These are phyloP conservation scores for Thamnophis sirtalis DNA, from an alignment of 2,113 vertebrate genomes.

Conservation along the genomic window DNA sequence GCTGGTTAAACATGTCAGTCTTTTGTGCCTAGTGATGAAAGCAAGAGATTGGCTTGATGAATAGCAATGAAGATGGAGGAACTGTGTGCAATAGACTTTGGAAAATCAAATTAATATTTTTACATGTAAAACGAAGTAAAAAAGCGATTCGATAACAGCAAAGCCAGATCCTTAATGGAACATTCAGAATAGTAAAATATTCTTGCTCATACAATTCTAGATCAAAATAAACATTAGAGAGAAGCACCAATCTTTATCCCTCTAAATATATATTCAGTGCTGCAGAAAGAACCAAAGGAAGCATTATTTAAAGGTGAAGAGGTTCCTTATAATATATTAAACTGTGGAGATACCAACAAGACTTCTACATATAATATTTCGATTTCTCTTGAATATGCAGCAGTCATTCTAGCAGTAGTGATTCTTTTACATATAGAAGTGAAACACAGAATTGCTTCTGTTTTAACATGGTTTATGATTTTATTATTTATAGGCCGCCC, in stretches of 20 bases:
- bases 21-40: conserved; percentile 52
- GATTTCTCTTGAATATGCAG: background rate
- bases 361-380: background rate
- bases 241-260: background rate
- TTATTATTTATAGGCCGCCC: no score
- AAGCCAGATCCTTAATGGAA: conserved; percentile 17
- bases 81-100: conserved; percentile 20
- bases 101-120: conserved; percentile 57
- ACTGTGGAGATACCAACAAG: background rate
- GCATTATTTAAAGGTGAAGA: background rate
- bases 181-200: conserved; percentile 17
- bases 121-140: conserved; percentile 32
- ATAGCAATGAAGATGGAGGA: conserved; percentile 44
- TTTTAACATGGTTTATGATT: no score
- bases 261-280: background rate
- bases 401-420: background rate
- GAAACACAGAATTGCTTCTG: background rate
- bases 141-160: conserved; percentile 31
- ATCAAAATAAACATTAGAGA: conserved; percentile 19
- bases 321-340: background rate
- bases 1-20: conserved; percentile 54
- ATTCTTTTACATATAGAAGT: background rate
- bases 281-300: background rate
- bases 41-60: conserved; percentile 43
- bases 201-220: background rate